Evolutionary conservation across 2,797 vertebrate species (phyloP).

Genomic region (Pantherophis vulpinus): DNA sequence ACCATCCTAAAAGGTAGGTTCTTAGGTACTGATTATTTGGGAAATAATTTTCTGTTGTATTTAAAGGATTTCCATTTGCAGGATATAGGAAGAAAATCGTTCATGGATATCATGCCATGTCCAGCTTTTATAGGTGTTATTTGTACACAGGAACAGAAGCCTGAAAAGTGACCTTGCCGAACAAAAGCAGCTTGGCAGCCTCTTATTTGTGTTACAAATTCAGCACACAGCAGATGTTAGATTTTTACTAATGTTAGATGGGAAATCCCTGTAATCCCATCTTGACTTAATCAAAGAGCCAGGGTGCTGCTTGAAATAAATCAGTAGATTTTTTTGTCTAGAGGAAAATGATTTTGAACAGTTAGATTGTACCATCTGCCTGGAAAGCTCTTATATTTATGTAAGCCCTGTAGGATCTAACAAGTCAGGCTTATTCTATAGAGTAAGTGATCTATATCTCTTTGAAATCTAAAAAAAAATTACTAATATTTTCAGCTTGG

Average conservation of each 20-base stretch:
- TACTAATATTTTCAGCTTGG: not conserved
- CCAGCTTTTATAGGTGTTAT: not conserved
- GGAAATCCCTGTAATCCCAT: slow-evolving; percentile 56
- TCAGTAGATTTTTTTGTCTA: slow-evolving; percentile 34
- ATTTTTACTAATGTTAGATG: slow-evolving; percentile 39
- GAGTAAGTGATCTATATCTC: slow-evolving; percentile 10
- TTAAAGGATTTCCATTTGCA: not conserved
- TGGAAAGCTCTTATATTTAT: slow-evolving; percentile 28
- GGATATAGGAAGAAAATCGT: not conserved
- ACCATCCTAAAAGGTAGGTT: not conserved
- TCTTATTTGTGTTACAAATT: slow-evolving; percentile 41
- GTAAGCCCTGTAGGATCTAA: not conserved
- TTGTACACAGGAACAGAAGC: slow-evolving; percentile 14
- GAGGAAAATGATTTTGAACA: slow-evolving; percentile 47
- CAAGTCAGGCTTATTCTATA: slow-evolving; percentile 11
- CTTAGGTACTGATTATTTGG: not conserved
- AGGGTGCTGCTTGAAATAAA: slow-evolving; percentile 43
- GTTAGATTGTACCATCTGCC: slow-evolving; percentile 38
- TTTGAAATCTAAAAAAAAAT: not conserved
- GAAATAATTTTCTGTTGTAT: not conserved
- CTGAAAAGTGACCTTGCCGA: slow-evolving; percentile 33
- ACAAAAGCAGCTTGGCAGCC: slow-evolving; percentile 44
- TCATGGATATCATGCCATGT: not conserved
- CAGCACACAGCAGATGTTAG: slow-evolving; percentile 32
- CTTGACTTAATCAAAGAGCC: slow-evolving; percentile 48